These are phyloP conservation scores for Pangasius macronema DNA, from an alignment of 2,797 vertebrate species.

Conservation along the genomic window DNA sequence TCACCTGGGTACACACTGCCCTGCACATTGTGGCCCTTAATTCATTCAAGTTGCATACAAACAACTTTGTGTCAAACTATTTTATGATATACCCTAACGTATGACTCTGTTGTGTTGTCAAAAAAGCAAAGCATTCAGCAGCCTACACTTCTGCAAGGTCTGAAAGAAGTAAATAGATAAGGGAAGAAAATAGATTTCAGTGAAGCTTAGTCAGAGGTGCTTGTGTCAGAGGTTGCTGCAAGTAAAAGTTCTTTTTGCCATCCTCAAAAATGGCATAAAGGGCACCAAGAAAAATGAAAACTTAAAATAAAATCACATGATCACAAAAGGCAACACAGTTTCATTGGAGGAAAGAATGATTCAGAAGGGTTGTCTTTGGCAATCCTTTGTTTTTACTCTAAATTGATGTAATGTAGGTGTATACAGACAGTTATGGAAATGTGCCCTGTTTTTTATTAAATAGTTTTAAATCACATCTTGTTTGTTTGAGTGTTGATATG, in stretches of 20 bases:
- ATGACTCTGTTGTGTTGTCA: neutral
- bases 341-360: neutral
- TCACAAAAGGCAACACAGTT: neutral
- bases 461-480: neutral
- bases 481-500: neutral
- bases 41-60: neutral
- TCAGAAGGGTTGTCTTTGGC: neutral
- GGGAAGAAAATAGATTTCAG: conserved; percentile 11
- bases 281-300: neutral
- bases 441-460: neutral
- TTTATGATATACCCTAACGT: neutral
- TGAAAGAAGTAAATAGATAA: conserved; percentile 17
- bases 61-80: conserved; percentile 1
- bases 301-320: conserved; percentile 3
- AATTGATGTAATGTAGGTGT: conserved; percentile 16
- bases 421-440: neutral
- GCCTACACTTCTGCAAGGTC: conserved; percentile 1
- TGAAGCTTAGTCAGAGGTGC: conserved; percentile 18
- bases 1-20: neutral
- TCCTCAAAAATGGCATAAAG: neutral
- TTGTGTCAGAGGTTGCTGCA: conserved; percentile 16
- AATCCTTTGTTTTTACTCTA: neutral
- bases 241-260: conserved; percentile 3
- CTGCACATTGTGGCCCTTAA: neutral
- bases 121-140: conserved; percentile 16